Evolutionary conservation across 2,113 vertebrate genomes (phyloP).

Genomic region (Heliornis fulica): DNA sequence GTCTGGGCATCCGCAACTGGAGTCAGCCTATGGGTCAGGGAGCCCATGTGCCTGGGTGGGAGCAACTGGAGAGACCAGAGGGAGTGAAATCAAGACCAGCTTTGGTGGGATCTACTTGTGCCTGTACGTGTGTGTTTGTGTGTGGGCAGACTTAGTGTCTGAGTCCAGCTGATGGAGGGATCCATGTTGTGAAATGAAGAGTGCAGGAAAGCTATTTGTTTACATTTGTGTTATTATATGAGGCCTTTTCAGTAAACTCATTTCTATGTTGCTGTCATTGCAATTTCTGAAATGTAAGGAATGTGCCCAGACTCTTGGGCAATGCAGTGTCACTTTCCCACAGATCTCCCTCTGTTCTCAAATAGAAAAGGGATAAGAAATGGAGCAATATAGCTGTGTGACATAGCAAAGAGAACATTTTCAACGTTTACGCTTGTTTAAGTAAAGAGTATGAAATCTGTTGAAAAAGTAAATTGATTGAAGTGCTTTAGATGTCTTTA

Average conservation of each 20-base stretch:
- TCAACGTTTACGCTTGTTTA: background rate
- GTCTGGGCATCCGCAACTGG: background rate
- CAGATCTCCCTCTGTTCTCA: background rate
- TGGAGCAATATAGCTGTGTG: background rate
- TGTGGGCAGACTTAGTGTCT: background rate
- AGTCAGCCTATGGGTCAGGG: accelerated
- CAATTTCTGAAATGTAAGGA: background rate
- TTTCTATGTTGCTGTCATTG: background rate
- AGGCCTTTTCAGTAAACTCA: background rate
- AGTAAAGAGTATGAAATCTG: background rate
- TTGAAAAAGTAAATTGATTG: background rate
- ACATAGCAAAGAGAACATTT: background rate
- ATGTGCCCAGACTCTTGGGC: background rate
- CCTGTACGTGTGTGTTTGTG: accelerated
- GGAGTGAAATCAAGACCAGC: background rate
- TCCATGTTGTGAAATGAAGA: background rate
- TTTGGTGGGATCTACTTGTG: too few species aligned
- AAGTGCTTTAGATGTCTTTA: background rate
- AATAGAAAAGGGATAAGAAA: background rate
- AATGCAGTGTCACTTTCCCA: background rate
- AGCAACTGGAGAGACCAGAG: background rate
- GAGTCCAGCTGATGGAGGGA: background rate
- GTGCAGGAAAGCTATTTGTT: background rate
- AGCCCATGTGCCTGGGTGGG: background rate
- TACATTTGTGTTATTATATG: background rate